phyloP scores from a whole-genome alignment of 2,113 vertebrate species.

The Daubentonia madagascariensis region DNA sequence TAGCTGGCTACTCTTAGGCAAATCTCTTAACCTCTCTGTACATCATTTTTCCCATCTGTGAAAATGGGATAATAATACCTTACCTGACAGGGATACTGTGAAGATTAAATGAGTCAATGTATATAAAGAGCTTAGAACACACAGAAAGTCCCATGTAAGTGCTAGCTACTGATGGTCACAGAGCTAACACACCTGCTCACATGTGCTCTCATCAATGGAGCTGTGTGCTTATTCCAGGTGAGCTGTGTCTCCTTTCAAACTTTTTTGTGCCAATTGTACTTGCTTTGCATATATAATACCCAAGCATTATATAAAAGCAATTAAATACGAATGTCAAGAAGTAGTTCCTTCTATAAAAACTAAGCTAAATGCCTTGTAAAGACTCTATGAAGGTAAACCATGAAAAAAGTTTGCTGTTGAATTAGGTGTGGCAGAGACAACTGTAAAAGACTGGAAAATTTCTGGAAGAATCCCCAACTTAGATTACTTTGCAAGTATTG shows the following conservation, averaged over 20 bases:
- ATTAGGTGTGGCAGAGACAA: neutral
- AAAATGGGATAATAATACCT: neutral
- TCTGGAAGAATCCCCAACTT: neutral
- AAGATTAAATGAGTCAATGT: neutral
- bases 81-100: neutral
- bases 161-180: neutral
- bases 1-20: neutral
- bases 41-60: neutral
- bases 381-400: neutral
- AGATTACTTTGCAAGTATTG: neutral
- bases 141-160: accelerated
- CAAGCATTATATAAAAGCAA: neutral
- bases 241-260: neutral
- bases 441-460: neutral
- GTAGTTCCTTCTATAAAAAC: neutral
- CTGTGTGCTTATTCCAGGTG: neutral
- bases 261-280: neutral
- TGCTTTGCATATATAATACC: neutral
- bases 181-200: neutral
- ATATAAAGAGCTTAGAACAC: neutral
- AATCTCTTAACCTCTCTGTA: neutral
- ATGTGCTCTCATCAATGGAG: neutral
- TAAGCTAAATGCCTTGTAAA: neutral
- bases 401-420: neutral
- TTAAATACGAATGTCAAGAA: neutral